Evolutionary conservation across 92 coral and sea anemone species (phyloP).

Genomic region (Phenganax stokvisi): DNA sequence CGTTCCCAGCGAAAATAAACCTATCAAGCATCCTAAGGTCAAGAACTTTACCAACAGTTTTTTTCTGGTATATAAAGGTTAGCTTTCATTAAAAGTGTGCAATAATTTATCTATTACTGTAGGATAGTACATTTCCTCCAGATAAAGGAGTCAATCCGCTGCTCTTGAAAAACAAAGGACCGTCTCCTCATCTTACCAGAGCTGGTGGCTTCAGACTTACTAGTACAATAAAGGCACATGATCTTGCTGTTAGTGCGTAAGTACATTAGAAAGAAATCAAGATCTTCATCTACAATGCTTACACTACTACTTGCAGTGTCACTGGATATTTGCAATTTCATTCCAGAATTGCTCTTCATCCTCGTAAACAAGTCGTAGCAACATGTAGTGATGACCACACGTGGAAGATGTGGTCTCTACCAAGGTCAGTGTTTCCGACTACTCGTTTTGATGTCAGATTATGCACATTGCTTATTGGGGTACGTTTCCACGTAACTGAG

Average conservation of each 20-base stretch:
- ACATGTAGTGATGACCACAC: constrained; percentile 89
- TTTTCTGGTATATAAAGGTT: neutral
- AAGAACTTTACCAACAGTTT: neutral
- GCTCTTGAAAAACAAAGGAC: constrained; percentile 74
- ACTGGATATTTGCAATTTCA: neutral
- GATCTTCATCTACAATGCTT: neutral
- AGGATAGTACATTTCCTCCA: constrained; percentile 91
- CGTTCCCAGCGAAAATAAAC: constrained; percentile 4
- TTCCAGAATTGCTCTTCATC: constrained; percentile 88
- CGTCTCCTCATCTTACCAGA: constrained; percentile 91
- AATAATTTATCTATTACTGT: constrained; percentile 5
- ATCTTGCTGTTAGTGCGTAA: constrained; percentile 83
- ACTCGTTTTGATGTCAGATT: neutral
- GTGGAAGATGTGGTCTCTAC: constrained; percentile 99
- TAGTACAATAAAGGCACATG: constrained; percentile 79
- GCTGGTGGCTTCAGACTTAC: constrained; percentile 94
- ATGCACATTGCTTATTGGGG: neutral
- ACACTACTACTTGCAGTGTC: neutral
- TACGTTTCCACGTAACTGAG: no score
- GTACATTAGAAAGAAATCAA: constrained; percentile 23
- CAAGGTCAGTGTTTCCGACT: constrained; percentile 53
- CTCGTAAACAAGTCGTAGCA: constrained; percentile 90
- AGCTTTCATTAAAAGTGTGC: neutral
- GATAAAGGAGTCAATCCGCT: constrained; percentile 82
- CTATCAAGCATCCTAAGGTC: constrained; percentile 25